A percentile compares a stretch with the other conserved stretches of the same genome.
These are phyloP conservation scores for Uloborus diversus DNA, from an alignment of 1,140 invertebrate species.

Conservation along the genomic window DNA sequence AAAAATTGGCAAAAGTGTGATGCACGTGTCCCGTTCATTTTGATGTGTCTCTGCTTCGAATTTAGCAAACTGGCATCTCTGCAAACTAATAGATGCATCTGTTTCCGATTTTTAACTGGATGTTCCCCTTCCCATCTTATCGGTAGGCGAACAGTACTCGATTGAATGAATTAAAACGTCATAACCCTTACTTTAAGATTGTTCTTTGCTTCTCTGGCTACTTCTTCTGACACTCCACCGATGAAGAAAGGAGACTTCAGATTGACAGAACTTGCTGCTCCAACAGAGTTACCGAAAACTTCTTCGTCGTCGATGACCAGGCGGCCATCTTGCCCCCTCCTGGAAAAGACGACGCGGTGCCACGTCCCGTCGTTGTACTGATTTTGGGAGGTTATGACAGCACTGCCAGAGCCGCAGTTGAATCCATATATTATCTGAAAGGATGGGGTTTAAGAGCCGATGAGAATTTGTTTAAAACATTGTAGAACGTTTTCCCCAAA, in stretches of 20 bases:
- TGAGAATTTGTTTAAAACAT: no score
- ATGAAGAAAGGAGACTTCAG: constrained; percentile 79
- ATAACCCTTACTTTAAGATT: constrained; percentile 61
- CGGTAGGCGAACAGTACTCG: no score
- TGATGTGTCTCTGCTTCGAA: no score
- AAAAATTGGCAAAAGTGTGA: no score
- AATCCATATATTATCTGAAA: constrained; percentile 74
- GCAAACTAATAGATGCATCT: no score
- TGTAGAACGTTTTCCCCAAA: no score
- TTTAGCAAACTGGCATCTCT: no score
- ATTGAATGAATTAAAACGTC: no score
- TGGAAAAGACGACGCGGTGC: constrained; percentile 79
- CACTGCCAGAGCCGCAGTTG: constrained; percentile 77
- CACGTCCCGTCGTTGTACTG: constrained; percentile 84
- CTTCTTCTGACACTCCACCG: constrained; percentile 73
- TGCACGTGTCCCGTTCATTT: no score
- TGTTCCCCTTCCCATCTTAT: no score
- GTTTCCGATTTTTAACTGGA: no score
- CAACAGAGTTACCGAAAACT: constrained; percentile 69
- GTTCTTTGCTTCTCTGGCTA: constrained; percentile 59
- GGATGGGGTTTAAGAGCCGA: no score
- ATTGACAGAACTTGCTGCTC: constrained; percentile 71
- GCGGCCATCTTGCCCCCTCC: constrained; percentile 62
- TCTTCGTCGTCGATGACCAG: constrained; percentile 70
- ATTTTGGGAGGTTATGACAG: constrained; percentile 68